Evolutionary conservation across 1,140 invertebrate species (phyloP).

Genomic region (Pygmarrhopalites habei): DNA sequence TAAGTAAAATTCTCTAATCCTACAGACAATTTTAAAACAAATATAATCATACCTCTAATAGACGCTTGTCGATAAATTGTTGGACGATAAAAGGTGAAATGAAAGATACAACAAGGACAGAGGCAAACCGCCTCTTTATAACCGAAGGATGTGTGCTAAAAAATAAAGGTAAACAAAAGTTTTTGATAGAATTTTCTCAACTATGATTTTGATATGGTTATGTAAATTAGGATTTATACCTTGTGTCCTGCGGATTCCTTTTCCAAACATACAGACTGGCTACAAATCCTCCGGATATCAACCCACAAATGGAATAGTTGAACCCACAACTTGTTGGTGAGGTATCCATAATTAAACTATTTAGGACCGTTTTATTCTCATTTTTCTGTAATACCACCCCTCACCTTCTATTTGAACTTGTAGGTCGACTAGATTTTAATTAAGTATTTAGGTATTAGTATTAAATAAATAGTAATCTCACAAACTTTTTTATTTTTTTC

Average conservation of each 20-base stretch:
- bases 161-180: conserved; percentile 30
- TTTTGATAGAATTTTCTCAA: neutral
- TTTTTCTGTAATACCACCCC: no score
- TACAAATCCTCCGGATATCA: conserved; percentile 66
- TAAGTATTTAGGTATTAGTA: no score
- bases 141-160: conserved; percentile 78
- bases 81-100: conserved; percentile 69
- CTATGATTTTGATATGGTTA: neutral
- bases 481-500: no score
- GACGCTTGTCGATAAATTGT: conserved; percentile 41
- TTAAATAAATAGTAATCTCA: no score
- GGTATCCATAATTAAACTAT: neutral
- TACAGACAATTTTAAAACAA: neutral
- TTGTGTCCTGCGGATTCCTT: conserved; percentile 46
- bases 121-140: conserved; percentile 78
- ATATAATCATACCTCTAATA: conserved; percentile 37
- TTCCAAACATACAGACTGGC: conserved; percentile 77
- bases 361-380: no score
- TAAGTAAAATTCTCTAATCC: neutral
- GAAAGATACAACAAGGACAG: conserved; percentile 70
- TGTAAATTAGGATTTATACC: conserved; percentile 29
- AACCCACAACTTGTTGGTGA: neutral
- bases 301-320: conserved; percentile 22
- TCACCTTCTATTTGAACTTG: no score
- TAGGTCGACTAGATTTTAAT: no score